Evolutionary conservation across 2,888 invertebrate species (phyloP).

Genomic region (Beris morrisii): DNA sequence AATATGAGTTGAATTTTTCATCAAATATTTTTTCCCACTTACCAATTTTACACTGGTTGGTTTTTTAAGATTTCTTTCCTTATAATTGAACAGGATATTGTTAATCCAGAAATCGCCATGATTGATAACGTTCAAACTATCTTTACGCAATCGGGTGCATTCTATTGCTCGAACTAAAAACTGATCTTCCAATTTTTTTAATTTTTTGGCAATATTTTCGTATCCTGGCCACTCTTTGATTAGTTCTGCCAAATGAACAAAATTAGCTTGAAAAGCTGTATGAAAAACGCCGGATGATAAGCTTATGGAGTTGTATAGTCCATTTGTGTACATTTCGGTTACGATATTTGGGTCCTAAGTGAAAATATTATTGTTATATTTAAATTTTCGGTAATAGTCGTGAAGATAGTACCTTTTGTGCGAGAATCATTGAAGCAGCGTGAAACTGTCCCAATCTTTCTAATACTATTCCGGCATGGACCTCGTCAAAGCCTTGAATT

Average conservation of each 20-base stretch:
- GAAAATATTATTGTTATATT: too few relatives aligned
- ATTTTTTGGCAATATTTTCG: constrained; percentile 48
- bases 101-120: constrained; percentile 56
- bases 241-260: constrained; percentile 43
- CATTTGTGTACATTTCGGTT: too few relatives aligned
- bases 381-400: constrained; percentile 23
- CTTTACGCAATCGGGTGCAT: background rate
- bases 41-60: constrained; percentile 10
- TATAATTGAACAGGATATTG: constrained; percentile 54
- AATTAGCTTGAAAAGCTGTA: background rate
- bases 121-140: constrained; percentile 48
- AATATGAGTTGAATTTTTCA: background rate
- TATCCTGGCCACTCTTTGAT: constrained; percentile 48
- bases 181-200: constrained; percentile 49
- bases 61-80: constrained; percentile 30
- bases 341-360: too few relatives aligned
- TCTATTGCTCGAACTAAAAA: constrained; percentile 42
- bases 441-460: constrained; percentile 61
- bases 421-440: constrained; percentile 60
- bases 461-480: constrained; percentile 58
- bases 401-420: constrained; percentile 56
- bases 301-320: too few relatives aligned
- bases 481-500: constrained; percentile 60
- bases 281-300: too few relatives aligned
- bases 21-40: constrained; percentile 3